Conservation (phyloP, 2,113 vertebrate genomes). For the Barbus barbus region DNA sequence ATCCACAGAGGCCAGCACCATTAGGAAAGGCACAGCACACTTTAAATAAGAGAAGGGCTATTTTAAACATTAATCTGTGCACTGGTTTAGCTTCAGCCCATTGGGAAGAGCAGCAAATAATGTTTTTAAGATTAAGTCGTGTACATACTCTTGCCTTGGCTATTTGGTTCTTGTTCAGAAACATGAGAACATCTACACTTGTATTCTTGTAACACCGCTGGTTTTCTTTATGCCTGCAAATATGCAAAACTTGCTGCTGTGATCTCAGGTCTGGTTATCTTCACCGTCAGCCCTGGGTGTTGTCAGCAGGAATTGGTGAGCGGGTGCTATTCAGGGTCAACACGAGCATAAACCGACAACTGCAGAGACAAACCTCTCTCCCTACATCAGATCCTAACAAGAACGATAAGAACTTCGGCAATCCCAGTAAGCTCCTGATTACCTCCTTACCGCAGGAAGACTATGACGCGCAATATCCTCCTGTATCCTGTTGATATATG, state of each 20-base stretch:
- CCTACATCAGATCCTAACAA: constrained; percentile 6
- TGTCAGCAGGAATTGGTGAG: constrained; percentile 17
- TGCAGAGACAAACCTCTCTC: background rate
- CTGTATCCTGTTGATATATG: background rate
- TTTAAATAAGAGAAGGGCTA: constrained; percentile 13
- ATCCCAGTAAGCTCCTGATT: constrained; percentile 31
- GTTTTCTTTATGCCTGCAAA: constrained; percentile 33
- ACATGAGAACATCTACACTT: background rate
- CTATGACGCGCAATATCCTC: background rate
- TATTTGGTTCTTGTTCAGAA: background rate
- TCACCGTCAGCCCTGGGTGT: constrained; percentile 32
- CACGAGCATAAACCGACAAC: background rate
- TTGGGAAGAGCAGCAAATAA: background rate
- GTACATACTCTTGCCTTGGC: background rate
- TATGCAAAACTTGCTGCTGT: constrained; percentile 25
- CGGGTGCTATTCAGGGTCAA: constrained; percentile 25
- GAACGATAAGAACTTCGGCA: constrained; percentile 5
- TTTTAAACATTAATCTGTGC: constrained; percentile 31
- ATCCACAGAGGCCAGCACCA: no score
- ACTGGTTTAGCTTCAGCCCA: background rate
- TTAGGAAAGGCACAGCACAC: constrained; percentile 46
- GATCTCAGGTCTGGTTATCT: constrained; percentile 29
- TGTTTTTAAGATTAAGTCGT: background rate
- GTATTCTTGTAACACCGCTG: background rate
- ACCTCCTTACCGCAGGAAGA: background rate